Conservation (phyloP, 1,140 invertebrate genomes). For the Zaprionus kolodkinae region DNA sequence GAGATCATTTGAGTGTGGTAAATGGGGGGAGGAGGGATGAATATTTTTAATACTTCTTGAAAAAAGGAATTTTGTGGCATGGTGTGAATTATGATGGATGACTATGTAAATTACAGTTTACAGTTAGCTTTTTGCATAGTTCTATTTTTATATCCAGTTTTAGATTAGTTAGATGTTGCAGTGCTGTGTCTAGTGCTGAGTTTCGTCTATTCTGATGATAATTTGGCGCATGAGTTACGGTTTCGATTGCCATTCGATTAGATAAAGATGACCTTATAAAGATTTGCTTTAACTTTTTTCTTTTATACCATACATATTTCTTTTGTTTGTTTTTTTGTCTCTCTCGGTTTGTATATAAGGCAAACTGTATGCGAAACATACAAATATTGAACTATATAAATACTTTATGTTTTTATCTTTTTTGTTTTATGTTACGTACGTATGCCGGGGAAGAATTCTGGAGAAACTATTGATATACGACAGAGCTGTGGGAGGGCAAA, state of each 20-base stretch:
- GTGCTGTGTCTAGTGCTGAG: constrained; percentile 40
- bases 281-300: constrained; percentile 21
- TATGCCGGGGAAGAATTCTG: constrained; percentile 69
- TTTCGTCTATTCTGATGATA: constrained; percentile 42
- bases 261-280: constrained; percentile 35
- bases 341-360: constrained; percentile 76
- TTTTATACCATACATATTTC: not conserved
- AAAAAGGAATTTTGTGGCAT: constrained; percentile 12
- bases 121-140: constrained; percentile 28
- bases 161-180: constrained; percentile 25
- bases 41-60: constrained; percentile 45
- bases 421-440: constrained; percentile 49
- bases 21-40: not conserved
- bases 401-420: constrained; percentile 50
- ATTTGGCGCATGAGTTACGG: constrained; percentile 56
- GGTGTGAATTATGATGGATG: not conserved
- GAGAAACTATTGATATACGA: constrained; percentile 42
- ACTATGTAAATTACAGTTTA: constrained; percentile 26
- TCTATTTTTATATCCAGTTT: constrained; percentile 16
- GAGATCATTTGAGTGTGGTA: constrained; percentile 43
- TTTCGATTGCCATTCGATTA: constrained; percentile 46
- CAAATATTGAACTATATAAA: constrained; percentile 81
- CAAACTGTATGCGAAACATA: constrained; percentile 79
- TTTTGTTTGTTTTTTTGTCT: constrained; percentile 33
- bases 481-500: not conserved